phyloP scores from a whole-genome alignment of 1,140 invertebrate species.

The Leptopilina clavipes region DNA sequence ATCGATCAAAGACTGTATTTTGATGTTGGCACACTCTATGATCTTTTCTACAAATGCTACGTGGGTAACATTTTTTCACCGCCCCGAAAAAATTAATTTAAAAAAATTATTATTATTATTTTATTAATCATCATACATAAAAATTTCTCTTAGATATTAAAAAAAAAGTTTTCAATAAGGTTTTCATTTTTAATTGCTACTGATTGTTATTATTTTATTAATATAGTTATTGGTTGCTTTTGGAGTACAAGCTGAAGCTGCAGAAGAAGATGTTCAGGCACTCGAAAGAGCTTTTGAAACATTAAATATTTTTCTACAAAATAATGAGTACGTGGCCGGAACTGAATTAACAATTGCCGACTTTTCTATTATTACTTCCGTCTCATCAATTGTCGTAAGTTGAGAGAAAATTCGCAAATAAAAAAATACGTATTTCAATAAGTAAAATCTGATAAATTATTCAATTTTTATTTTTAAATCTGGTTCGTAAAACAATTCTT shows the following conservation, averaged over 20 bases:
- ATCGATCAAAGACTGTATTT: conserved; percentile 85
- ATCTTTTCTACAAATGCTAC: conserved; percentile 77
- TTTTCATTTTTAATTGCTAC: too few relatives aligned
- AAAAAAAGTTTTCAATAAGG: neutral
- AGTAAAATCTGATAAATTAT: too few relatives aligned
- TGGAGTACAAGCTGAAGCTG: conserved; percentile 44
- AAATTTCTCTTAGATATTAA: neutral
- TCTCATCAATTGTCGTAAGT: conserved; percentile 67
- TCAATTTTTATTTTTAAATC: too few relatives aligned
- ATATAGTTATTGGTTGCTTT: conserved; percentile 57
- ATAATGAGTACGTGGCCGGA: conserved; percentile 66
- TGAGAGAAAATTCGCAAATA: too few relatives aligned
- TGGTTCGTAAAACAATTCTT: too few relatives aligned
- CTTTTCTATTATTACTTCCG: conserved; percentile 61
- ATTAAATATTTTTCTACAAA: conserved; percentile 66
- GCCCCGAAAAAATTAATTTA: too few relatives aligned
- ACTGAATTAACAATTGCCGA: conserved; percentile 75
- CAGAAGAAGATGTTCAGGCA: conserved; percentile 55
- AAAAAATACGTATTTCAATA: too few relatives aligned
- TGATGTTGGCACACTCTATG: conserved; percentile 82
- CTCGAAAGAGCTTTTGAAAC: conserved; percentile 56
- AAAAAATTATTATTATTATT: too few relatives aligned
- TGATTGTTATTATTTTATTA: too few relatives aligned
- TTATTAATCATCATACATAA: too few relatives aligned
- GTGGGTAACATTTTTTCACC: conserved; percentile 65